Conservation (phyloP, 2,888 invertebrate species). For the Idaea biselata region DNA sequence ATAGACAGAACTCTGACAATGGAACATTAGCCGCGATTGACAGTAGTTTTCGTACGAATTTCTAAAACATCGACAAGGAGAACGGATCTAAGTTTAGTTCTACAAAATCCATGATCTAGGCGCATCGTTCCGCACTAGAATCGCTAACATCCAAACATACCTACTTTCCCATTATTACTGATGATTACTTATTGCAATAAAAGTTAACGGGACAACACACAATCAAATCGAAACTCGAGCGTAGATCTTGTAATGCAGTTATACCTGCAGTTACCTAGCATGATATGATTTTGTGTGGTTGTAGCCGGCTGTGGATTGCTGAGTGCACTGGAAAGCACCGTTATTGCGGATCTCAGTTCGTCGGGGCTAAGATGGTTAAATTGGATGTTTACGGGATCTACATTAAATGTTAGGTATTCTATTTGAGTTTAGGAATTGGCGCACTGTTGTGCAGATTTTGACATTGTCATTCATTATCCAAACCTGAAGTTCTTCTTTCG, state of each 20-base stretch:
- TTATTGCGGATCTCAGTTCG: not conserved
- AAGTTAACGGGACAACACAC: not conserved
- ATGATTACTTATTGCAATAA: not conserved
- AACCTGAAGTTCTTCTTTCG: no score
- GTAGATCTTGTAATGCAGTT: not conserved
- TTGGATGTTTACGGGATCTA: no score
- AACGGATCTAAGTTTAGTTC: not conserved
- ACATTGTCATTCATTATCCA: no score
- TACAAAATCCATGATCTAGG: not conserved
- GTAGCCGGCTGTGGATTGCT: not conserved
- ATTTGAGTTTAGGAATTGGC: no score
- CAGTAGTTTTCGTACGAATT: not conserved
- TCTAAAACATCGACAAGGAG: no score
- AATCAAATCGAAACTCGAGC: not conserved
- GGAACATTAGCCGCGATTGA: no score
- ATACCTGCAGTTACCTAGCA: no score
- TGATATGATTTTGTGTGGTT: not conserved
- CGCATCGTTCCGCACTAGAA: not conserved
- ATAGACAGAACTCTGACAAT: no score
- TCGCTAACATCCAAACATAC: not conserved
- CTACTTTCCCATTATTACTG: not conserved
- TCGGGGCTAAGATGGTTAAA: not conserved
- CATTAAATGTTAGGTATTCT: no score
- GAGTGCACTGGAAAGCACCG: not conserved
- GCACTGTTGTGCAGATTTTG: no score